Conservation (phyloP, 2,113 vertebrate genomes). For the Eulemur rufifrons region DNA sequence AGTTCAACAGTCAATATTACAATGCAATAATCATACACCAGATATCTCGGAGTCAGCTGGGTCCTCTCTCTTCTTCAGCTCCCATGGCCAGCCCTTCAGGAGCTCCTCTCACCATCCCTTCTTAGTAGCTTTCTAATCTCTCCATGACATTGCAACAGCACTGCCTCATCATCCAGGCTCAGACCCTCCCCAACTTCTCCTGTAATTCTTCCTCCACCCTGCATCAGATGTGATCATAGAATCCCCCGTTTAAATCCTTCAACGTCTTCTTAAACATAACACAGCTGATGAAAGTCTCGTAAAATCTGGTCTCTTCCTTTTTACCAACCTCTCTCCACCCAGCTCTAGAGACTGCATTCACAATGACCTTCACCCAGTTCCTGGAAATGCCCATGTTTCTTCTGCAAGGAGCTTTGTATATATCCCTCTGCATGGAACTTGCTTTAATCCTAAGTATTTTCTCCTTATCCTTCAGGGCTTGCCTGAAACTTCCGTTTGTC, state of each 20-base stretch:
- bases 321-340: not conserved
- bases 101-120: not conserved
- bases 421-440: not conserved
- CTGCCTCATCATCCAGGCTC: too few species aligned
- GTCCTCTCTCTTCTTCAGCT: not conserved
- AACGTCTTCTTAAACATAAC: not conserved
- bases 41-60: not conserved
- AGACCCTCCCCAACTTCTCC: not conserved
- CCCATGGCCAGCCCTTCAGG: not conserved
- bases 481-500: not conserved
- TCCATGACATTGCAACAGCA: fast-evolving
- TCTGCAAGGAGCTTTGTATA: not conserved
- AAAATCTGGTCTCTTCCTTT: not conserved
- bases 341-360: not conserved
- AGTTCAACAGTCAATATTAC: not conserved
- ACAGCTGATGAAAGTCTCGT: not conserved
- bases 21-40: not conserved
- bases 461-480: not conserved
- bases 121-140: not conserved
- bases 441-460: not conserved
- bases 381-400: not conserved
- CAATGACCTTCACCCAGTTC: not conserved
- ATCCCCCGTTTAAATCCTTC: not conserved
- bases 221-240: not conserved
- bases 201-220: not conserved